phyloP scores from a whole-genome alignment of 2,797 vertebrate genomes.

The Enteromius radiatus region DNA sequence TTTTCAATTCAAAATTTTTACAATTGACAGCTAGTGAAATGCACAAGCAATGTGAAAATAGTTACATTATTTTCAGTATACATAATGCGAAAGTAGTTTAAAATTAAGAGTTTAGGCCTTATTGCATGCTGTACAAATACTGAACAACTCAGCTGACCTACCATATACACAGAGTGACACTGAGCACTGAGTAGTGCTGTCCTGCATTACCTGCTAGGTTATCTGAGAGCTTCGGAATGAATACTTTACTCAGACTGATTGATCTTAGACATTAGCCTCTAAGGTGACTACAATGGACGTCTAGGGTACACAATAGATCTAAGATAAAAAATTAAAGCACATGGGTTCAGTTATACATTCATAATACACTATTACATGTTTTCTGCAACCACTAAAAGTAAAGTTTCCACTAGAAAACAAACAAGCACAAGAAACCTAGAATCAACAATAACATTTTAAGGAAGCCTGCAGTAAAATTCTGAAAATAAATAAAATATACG shows the following conservation, averaged over 20 bases:
- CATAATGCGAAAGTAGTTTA: not conserved
- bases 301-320: not conserved
- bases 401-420: slow-evolving; percentile 7
- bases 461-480: not conserved
- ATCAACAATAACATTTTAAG: not conserved
- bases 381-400: not conserved
- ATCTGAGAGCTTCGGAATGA: slow-evolving; percentile 35
- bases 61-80: not conserved
- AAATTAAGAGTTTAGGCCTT: not conserved
- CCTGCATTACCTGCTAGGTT: slow-evolving; percentile 26
- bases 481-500: not conserved
- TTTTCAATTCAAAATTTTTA: not conserved
- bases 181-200: not conserved
- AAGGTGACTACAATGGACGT: slow-evolving; percentile 15
- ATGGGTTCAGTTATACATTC: not conserved
- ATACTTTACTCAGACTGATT: slow-evolving; percentile 24
- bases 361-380: not conserved
- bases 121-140: not conserved
- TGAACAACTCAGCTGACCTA: not conserved
- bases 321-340: not conserved
- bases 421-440: not conserved
- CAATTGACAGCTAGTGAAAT: too few species aligned
- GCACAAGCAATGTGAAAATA: not conserved
- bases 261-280: slow-evolving; percentile 34
- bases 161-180: not conserved